Evolutionary conservation across 2,888 invertebrate genomes (phyloP), one percentile per base, ranked within the genome.

Genomic region (Onchidella celtica): DNA sequence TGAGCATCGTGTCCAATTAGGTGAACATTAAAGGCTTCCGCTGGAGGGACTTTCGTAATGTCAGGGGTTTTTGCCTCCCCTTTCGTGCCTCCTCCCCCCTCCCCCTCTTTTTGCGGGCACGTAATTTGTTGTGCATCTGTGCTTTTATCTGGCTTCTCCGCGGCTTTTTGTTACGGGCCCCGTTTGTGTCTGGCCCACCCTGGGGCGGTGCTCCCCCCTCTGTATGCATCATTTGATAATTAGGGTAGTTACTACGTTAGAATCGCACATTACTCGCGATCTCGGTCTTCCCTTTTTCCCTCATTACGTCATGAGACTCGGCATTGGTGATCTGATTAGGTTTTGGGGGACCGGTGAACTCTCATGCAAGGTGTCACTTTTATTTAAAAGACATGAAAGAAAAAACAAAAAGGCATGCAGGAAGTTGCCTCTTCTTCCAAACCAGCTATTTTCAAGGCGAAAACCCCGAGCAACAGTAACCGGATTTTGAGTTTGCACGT

Each of bases 121-220:
- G 40, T 75, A 38, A 75, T 65, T 75, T 75, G 75, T 75, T 75
- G 75, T 75, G 75, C 75, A 75, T 75, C 75, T 65, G 65, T 24
- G 65, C 75, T 75, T 65, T 75, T 75, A 75, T 29, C 29, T 14
- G 65, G 75, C 63, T 75, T 75, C 65, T 1, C 47, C 65, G 75
- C 75, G 75, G 11, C 75, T 61, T 75, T 75, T 40, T 63, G 75
- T 75, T 63, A 17, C 38, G 11, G 34, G 34, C 34, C 57, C 55
- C 59, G 21, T 73, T 24, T 0, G 73, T 59, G 29, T 21, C 4
- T 29, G 21, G 75, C 21, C 63, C 17, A 29, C 65, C 75, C 75
- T 3, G 27, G 75, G 75, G 63, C 75, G 40, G 11, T 29, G 63
- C 40, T 65, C 32, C 14, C 21, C 63, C 32, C n/a, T 21, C 9